A percentile compares a stretch with the other conserved stretches of the same genome.
These are phyloP conservation scores for Rallus limicola DNA, from an alignment of 2,113 vertebrate species.

Conservation along the genomic window DNA sequence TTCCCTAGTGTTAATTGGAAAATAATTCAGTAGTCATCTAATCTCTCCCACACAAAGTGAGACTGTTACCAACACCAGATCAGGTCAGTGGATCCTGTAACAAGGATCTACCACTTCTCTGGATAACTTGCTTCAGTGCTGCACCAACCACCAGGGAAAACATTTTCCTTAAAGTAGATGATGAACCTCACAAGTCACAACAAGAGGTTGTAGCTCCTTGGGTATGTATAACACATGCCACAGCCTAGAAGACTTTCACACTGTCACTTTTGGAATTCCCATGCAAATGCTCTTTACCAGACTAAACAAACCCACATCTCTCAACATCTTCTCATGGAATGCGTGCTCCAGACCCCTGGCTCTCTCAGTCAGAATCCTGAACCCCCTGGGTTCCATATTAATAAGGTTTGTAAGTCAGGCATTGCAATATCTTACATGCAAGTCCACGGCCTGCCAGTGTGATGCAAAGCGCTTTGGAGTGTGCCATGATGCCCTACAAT, in stretches of 20 bases:
- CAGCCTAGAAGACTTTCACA: background rate
- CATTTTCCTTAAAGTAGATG: background rate
- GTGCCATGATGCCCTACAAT: background rate
- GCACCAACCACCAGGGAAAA: background rate
- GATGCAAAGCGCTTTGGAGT: background rate
- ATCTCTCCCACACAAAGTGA: background rate
- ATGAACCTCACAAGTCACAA: background rate
- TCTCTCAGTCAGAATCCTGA: background rate
- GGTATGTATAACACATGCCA: background rate
- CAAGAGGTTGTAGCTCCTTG: accelerated
- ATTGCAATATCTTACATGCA: background rate
- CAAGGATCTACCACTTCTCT: background rate
- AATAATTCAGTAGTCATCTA: background rate
- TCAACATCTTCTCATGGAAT: background rate
- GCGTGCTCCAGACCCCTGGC: accelerated
- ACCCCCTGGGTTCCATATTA: background rate
- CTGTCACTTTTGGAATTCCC: background rate
- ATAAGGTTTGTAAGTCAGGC: background rate
- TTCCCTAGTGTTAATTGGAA: background rate
- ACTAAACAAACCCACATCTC: background rate
- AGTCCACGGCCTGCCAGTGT: background rate
- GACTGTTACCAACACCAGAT: background rate
- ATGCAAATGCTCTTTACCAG: accelerated
- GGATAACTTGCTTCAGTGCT: background rate
- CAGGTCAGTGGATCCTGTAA: background rate